A percentile compares a stretch with the other conserved stretches of the same genome.
Conservation (phyloP, 2,113 vertebrate species). For the Brachyhypopomus gauderio region DNA sequence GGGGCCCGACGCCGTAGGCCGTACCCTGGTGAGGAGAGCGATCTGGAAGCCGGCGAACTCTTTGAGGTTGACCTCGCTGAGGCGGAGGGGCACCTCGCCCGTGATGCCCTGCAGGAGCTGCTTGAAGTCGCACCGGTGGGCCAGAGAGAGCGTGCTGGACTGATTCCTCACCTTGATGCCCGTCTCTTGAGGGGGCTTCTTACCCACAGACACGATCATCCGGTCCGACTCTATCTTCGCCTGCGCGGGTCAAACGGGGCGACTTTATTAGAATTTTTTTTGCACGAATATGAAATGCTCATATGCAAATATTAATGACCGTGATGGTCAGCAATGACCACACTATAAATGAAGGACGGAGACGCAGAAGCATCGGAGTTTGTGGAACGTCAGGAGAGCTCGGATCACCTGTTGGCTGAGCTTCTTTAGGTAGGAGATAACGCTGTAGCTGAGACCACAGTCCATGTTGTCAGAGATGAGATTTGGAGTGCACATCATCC, state of each 20-base stretch:
- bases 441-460: slow-evolving; percentile 96
- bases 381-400: no score
- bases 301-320: background rate
- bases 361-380: no score
- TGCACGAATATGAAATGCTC: background rate
- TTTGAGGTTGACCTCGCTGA: slow-evolving; percentile 81
- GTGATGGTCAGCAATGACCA: no score
- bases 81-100: slow-evolving; percentile 76
- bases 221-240: slow-evolving; percentile 88
- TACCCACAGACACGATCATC: slow-evolving; percentile 87
- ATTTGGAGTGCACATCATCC: slow-evolving; percentile 97
- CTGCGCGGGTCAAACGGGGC: slow-evolving; percentile 60
- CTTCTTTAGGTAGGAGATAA: slow-evolving; percentile 98
- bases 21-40: slow-evolving; percentile 86
- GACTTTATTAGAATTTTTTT: background rate
- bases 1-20: background rate
- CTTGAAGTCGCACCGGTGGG: slow-evolving; percentile 80
- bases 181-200: slow-evolving; percentile 84
- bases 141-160: slow-evolving; percentile 77
- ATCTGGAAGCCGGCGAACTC: slow-evolving; percentile 86
- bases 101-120: slow-evolving; percentile 82
- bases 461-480: slow-evolving; percentile 96
- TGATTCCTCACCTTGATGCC: slow-evolving; percentile 89
- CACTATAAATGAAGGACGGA: no score
- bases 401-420: slow-evolving; percentile 91